Conservation (phyloP, 2,888 invertebrate genomes). For the Spatulosminthurus flaviceps region DNA sequence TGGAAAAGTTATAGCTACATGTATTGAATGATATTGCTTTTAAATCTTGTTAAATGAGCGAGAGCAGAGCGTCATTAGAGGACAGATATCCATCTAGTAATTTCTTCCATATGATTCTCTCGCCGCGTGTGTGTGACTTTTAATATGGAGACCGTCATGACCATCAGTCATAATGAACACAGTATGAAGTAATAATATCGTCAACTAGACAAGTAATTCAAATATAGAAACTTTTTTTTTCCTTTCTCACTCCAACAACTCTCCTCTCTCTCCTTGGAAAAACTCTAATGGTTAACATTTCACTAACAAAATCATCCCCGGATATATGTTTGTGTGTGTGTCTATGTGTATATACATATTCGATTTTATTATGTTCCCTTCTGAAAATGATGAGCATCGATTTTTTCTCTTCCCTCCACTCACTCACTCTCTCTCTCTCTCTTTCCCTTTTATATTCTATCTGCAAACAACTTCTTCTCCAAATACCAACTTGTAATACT, state of each 20-base stretch:
- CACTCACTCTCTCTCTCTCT: too few relatives aligned
- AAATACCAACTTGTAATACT: not conserved
- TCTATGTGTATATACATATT: too few relatives aligned
- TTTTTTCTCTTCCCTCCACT: not conserved
- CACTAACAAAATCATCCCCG: not conserved
- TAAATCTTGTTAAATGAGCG: slow-evolving; percentile 60
- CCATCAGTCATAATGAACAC: slow-evolving; percentile 43
- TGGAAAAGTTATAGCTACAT: not conserved
- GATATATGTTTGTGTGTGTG: too few relatives aligned
- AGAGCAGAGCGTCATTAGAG: slow-evolving; percentile 52
- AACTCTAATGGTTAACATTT: slow-evolving; percentile 10
- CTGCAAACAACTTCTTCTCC: not conserved
- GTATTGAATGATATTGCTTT: slow-evolving; percentile 59
- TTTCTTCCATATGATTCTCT: slow-evolving; percentile 44
- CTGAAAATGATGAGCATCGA: slow-evolving; percentile 26
- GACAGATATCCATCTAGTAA: slow-evolving; percentile 31
- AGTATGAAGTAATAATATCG: slow-evolving; percentile 46
- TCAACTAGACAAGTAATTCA: slow-evolving; percentile 25
- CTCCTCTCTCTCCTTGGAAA: slow-evolving; percentile 13
- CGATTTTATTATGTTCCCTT: slow-evolving; percentile 15
- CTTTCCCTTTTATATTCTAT: slow-evolving; percentile 3
- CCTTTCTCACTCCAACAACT: not conserved
- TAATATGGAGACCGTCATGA: slow-evolving; percentile 31
- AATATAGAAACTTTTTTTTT: slow-evolving; percentile 6
- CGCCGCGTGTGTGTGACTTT: slow-evolving; percentile 30